Evolutionary conservation across 1,140 invertebrate species (phyloP).

Genomic region (Drosophila fuyamai): DNA sequence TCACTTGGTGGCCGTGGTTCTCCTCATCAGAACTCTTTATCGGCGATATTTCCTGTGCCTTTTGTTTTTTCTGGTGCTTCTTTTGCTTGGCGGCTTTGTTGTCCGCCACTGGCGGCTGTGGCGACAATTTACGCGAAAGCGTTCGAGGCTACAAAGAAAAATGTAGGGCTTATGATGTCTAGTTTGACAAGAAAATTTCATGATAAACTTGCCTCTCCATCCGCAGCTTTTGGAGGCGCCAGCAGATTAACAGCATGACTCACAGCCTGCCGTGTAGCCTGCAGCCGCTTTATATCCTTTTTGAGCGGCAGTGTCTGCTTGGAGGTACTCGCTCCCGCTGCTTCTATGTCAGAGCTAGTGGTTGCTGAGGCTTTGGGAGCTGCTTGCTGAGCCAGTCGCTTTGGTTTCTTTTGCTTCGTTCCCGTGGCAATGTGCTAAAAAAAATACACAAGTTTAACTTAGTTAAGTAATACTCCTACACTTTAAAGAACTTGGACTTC

Average conservation of each 20-base stretch:
- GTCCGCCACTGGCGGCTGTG: conserved; percentile 14
- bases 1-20: conserved; percentile 27
- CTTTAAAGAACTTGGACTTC: background rate
- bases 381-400: background rate
- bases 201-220: conserved; percentile 27
- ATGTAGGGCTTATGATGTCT: background rate
- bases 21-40: conserved; percentile 68
- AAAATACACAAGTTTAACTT: background rate
- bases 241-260: conserved; percentile 49
- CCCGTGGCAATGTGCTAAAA: conserved; percentile 29
- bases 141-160: conserved; percentile 36
- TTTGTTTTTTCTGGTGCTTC: conserved; percentile 16
- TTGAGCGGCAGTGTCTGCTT: conserved; percentile 11
- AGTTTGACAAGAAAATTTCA: too few relatives aligned
- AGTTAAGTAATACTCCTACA: background rate
- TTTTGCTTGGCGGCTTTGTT: conserved; percentile 4
- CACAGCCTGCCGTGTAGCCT: conserved; percentile 53
- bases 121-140: conserved; percentile 43
- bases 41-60: conserved; percentile 34
- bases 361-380: background rate
- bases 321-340: background rate
- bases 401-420: conserved; percentile 9
- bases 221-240: background rate
- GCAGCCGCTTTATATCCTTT: conserved; percentile 56
- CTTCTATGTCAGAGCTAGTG: too few relatives aligned